Evolutionary conservation across 2,113 vertebrate genomes (phyloP).

Genomic region (Aldabrachelys gigantea): DNA sequence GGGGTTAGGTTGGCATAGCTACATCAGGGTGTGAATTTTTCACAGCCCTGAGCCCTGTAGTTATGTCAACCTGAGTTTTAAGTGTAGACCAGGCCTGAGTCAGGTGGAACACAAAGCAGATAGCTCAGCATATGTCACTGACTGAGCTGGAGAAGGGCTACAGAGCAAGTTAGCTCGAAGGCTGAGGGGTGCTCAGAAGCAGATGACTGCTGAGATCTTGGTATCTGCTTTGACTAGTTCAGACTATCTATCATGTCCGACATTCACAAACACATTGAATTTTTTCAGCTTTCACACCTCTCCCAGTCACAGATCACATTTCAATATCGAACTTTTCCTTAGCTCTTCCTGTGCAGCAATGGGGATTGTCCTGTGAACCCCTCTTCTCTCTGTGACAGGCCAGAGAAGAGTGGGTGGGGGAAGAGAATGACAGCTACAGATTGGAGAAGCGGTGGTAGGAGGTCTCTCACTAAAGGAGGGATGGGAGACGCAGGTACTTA

Average conservation of each 20-base stretch:
- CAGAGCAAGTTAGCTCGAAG: neutral
- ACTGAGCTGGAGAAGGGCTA: neutral
- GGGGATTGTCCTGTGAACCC: neutral
- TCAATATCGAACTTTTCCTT: conserved; percentile 5
- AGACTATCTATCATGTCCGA: conserved; percentile 67
- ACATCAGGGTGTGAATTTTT: neutral
- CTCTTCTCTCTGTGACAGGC: neutral
- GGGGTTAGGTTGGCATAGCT: neutral
- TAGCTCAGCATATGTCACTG: conserved; percentile 29
- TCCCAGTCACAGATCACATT: conserved; percentile 4
- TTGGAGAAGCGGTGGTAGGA: neutral
- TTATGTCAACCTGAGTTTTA: neutral
- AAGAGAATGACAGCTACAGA: fast-evolving
- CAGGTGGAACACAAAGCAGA: conserved; percentile 11
- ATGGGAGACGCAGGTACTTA: neutral
- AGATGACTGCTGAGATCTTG: conserved; percentile 56
- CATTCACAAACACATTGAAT: conserved; percentile 18
- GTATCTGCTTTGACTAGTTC: conserved; percentile 53
- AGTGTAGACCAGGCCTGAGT: neutral
- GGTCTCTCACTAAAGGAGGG: neutral
- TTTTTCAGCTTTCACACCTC: conserved; percentile 20
- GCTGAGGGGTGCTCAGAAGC: conserved; percentile 26
- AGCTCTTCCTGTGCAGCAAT: fast-evolving
- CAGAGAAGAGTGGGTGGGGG: neutral
- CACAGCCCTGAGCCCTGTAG: neutral